Base-by-base conservation (phyloP, 1,140 invertebrate genomes). In the Sipha flava region DNA sequence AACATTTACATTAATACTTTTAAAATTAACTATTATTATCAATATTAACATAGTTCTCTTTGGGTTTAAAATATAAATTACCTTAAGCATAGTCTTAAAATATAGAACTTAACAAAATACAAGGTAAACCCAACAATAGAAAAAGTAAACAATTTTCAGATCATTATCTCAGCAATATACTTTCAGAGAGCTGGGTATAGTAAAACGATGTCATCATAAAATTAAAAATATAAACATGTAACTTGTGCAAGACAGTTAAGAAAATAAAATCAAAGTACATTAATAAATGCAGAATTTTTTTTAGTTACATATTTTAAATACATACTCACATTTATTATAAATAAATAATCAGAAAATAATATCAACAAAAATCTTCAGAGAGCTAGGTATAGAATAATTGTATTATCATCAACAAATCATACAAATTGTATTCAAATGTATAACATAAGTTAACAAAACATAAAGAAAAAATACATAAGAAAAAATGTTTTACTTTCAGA, bases 141-240 rank as follows among this genome's bases (percentile, higher is more conserved):
- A 52, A 14, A 62, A 16, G 29, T 26, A 45, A 26, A 9, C 2
- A 54, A 34, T 45, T 52, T 34, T 75, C 70, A 54, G 70, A 75
- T 5, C 3, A 29, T 29, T n/a, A 31, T 47, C 45, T 70, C 40
- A 49, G 31, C 68, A 49, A 47, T n/a, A 12, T 72, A 21, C n/a
- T 72, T 68, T 72, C 68, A 72, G 68, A 72, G 68, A 72, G 68
- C 68, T 72, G 68, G 68, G 68, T 72, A 49, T 47, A 70, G 66
- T 9, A 43, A 31, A 66, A 21, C 43, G 14, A 40, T 66, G 62
- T 66, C 62, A 40, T 66, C 62, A 66, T 43, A 23, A 66, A 66
- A 18, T 4, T 40, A 40, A 10, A 6, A 6, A 40, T 40, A 4
- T 40, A 40, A 40, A 6, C 10, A 6, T 40, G 10, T n/a, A n/a